Base-by-base conservation (phyloP, 2,113 vertebrate species). In the Fulica atra region DNA sequence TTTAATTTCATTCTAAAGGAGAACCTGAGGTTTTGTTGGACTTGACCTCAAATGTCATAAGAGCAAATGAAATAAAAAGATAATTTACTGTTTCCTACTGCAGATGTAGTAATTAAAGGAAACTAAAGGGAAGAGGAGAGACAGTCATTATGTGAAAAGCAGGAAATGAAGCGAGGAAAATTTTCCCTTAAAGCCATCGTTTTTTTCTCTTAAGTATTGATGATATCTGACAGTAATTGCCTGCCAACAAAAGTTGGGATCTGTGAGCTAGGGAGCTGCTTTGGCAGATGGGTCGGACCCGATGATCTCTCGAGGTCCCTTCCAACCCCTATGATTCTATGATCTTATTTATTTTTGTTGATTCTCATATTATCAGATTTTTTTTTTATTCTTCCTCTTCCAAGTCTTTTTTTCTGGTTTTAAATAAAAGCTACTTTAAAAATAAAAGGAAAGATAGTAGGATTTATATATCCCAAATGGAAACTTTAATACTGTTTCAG, bases 1-100 rank as follows among this genome's bases (percentile, higher is more conserved):
- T 80, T 89, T 88, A 7, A 60, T 87, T 93, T 96, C 13, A 48
- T 85, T 93, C 74, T 93, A 71, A 66, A 44, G 57, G 33, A 80
- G 54, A 80, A 53, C 59, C 57, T 82, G 84, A 86, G n/a, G 33
- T 92, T 87, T 80, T 91, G 53, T 79, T 81, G 59, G 48, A 80
- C 79, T 60, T 87, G 65, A 93, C 94, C 73, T 86, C n/a, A 51
- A 78, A 81, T 85, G 35, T 78, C 38, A 14, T 79, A 81, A 59
- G 8, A 92, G 9, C 2, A 8, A 87, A 72, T 89, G 16, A 78
- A 91, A 91, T 65, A 20, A 81, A 79, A 89, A 36, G 2, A 80
- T 76, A 74, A 85, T 93, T 69, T 84, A 87, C 56, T 88, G 35
- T 61, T 76, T 87, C 21, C 28, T 88, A 56, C 16, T 65, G 66